phyloP scores from a whole-genome alignment of 2,888 invertebrate genomes.

The Dendrolimus houi region DNA sequence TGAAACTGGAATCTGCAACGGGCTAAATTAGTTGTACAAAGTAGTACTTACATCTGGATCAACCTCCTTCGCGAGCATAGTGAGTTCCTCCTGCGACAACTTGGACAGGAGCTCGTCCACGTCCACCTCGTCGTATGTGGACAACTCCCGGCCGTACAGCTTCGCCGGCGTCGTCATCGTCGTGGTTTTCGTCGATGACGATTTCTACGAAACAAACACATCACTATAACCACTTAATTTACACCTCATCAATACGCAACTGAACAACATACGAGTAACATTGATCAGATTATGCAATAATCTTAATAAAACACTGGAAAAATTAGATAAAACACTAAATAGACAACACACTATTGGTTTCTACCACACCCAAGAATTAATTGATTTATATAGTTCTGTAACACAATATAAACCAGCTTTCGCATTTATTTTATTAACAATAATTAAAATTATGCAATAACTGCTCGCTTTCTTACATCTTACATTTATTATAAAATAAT shows the following conservation, averaged over 20 bases:
- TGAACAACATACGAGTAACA: conserved; percentile 8
- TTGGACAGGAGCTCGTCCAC: conserved; percentile 96
- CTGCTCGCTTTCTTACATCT: conserved; percentile 30
- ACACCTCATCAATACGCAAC: background rate
- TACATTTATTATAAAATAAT: conserved; percentile 27
- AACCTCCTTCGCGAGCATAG: conserved; percentile 97
- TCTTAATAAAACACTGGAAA: conserved; percentile 31
- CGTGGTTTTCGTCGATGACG: conserved; percentile 91
- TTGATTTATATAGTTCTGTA: conserved; percentile 26
- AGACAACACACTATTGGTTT: conserved; percentile 39
- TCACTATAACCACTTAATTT: conserved; percentile 23
- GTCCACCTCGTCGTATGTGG: conserved; percentile 95
- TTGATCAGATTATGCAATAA: conserved; percentile 22
- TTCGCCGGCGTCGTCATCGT: conserved; percentile 94
- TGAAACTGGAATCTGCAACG: too few relatives aligned
- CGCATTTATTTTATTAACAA: conserved; percentile 1
- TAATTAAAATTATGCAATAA: conserved; percentile 3
- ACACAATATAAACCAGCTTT: conserved; percentile 1
- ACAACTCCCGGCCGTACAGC: conserved; percentile 92
- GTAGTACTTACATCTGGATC: conserved; percentile 96
- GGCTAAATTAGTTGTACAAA: too few relatives aligned
- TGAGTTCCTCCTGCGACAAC: conserved; percentile 96
- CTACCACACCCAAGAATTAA: conserved; percentile 61
- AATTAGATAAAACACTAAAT: conserved; percentile 33
- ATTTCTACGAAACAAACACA: conserved; percentile 81